These are phyloP conservation scores for Chroicocephalus ridibundus DNA, from an alignment of 2,113 vertebrate genomes.

Conservation along the genomic window DNA sequence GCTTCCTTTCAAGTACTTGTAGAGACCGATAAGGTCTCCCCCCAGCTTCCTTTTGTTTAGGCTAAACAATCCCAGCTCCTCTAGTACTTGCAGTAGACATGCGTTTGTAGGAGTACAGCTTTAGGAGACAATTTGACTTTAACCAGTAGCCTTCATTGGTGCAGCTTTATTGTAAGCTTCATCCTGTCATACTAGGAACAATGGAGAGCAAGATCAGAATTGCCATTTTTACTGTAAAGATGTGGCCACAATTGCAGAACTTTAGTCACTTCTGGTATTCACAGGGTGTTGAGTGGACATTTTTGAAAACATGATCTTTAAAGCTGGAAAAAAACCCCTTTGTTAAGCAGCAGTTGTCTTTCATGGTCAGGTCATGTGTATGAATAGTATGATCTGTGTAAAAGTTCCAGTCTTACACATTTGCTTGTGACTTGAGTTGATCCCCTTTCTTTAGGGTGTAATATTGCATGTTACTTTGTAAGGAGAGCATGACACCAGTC, in stretches of 20 bases:
- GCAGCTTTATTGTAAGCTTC: not conserved
- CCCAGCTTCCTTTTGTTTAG: no score
- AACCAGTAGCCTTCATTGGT: not conserved
- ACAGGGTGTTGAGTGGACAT: not conserved
- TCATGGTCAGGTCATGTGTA: not conserved
- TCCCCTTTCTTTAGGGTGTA: not conserved
- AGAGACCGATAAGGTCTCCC: no score
- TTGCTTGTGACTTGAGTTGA: not conserved
- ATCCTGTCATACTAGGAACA: not conserved
- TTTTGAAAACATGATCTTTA: not conserved
- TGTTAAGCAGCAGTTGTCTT: not conserved
- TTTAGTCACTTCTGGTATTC: not conserved
- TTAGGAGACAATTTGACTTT: not conserved
- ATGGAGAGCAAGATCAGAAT: not conserved
- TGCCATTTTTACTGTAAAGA: not conserved
- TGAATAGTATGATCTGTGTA: not conserved
- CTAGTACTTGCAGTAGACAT: rapidly evolving
- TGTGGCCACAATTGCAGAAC: not conserved
- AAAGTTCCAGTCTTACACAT: not conserved
- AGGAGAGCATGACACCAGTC: not conserved
- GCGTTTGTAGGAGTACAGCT: not conserved
- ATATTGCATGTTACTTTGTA: not conserved
- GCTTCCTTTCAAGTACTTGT: no score
- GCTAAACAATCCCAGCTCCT: no score
- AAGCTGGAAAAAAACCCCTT: not conserved